Percentiles rank a stretch among this genome's conserved stretches.
Conservation (phyloP, 2,888 invertebrate genomes). For the Himalopsyche kuldschensis region DNA sequence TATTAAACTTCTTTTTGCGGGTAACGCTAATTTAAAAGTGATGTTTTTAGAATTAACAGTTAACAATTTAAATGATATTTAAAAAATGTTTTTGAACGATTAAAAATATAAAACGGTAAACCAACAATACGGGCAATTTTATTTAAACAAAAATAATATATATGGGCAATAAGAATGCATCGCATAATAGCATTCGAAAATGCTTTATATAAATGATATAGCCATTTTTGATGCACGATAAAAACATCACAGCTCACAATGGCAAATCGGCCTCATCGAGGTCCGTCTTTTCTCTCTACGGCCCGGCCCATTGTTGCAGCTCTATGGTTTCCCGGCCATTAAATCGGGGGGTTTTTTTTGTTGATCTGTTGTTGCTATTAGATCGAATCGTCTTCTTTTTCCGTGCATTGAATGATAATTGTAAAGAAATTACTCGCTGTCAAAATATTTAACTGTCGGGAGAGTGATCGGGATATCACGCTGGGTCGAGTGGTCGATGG, state of each 20-base stretch:
- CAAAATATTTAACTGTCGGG: slow-evolving; percentile 35
- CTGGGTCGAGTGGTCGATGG: slow-evolving; percentile 12
- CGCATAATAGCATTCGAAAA: neutral
- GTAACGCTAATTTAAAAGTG: too few species aligned
- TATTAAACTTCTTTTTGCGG: too few species aligned
- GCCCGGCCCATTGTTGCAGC: neutral
- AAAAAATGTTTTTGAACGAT: neutral
- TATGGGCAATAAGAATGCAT: neutral
- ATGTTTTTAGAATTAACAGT: too few species aligned
- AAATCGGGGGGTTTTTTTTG: neutral
- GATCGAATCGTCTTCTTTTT: slow-evolving; percentile 6
- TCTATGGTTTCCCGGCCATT: neutral
- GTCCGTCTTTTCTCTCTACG: neutral
- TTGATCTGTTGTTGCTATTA: neutral
- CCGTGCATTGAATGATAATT: neutral
- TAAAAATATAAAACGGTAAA: neutral
- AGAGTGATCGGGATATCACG: slow-evolving; percentile 1
- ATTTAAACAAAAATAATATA: neutral
- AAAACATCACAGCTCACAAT: slow-evolving; percentile 34
- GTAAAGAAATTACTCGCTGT: slow-evolving; percentile 34
- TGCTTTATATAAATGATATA: slow-evolving; percentile 16
- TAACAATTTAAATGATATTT: too few species aligned
- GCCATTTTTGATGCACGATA: slow-evolving; percentile 34
- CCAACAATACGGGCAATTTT: neutral
- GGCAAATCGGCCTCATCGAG: slow-evolving; percentile 8